A percentile compares a stretch with the other conserved stretches of the same genome.
Evolutionary conservation across 2,888 invertebrate species (phyloP).

Genomic region (Norana najaformis): DNA sequence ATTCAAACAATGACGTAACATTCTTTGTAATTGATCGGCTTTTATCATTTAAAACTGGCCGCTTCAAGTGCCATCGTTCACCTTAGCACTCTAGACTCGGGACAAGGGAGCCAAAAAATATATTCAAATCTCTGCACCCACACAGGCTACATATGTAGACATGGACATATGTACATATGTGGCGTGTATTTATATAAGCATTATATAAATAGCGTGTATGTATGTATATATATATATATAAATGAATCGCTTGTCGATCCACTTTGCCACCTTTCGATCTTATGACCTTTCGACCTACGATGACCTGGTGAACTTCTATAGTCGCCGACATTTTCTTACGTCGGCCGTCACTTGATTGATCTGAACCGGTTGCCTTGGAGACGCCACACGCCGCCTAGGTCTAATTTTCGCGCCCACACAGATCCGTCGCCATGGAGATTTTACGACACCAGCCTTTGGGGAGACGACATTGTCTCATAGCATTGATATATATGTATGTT

Average conservation of each 20-base stretch:
- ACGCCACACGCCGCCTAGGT: neutral
- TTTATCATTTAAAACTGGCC: no score
- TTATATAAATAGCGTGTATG: neutral
- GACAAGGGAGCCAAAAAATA: no score
- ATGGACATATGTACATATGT: no score
- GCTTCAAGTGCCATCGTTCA: no score
- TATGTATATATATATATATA: neutral
- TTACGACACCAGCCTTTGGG: no score
- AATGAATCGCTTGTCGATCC: neutral
- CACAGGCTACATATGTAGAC: no score
- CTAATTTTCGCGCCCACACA: neutral
- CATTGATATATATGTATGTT: neutral
- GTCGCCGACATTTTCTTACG: neutral
- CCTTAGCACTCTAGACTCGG: no score
- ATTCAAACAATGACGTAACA: no score
- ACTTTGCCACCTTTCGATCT: neutral
- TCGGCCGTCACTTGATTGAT: neutral
- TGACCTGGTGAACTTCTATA: neutral
- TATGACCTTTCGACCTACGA: neutral
- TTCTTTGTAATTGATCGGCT: no score
- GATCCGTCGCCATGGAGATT: no score
- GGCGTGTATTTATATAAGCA: neutral
- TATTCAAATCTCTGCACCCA: no score
- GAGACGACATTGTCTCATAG: no score
- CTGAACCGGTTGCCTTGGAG: neutral